Conservation (phyloP, 2,113 vertebrate species). For the Triplophysa rosa region DNA sequence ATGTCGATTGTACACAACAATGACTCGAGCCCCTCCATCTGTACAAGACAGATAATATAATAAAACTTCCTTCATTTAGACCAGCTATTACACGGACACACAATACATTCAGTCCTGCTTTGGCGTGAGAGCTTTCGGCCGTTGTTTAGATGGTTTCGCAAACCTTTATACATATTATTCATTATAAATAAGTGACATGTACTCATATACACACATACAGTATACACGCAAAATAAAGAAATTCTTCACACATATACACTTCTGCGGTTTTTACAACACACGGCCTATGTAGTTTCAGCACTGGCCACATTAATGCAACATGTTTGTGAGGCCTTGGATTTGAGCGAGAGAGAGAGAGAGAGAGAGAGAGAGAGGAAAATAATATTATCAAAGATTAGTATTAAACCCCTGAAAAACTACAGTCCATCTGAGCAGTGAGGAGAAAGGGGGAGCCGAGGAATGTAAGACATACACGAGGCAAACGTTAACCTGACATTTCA, state of each 20-base stretch:
- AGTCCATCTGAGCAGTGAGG: slow-evolving; percentile 56
- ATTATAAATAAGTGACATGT: slow-evolving; percentile 32
- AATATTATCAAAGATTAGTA: slow-evolving; percentile 50
- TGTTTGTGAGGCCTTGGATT: slow-evolving; percentile 30
- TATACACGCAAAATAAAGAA: not conserved
- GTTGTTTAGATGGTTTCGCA: slow-evolving; percentile 18
- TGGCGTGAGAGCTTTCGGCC: slow-evolving; percentile 22
- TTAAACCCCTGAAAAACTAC: slow-evolving; percentile 46
- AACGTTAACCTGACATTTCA: slow-evolving; percentile 10
- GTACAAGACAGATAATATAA: slow-evolving; percentile 25
- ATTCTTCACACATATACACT: slow-evolving; percentile 13
- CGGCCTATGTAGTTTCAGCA: not conserved
- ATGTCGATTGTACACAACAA: slow-evolving; percentile 11
- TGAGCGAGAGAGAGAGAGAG: not conserved
- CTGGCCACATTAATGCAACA: slow-evolving; percentile 31
- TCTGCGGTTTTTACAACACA: not conserved
- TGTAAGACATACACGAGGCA: slow-evolving; percentile 45
- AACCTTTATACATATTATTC: slow-evolving; percentile 24
- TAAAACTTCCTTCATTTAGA: slow-evolving; percentile 32
- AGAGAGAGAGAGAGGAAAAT: slow-evolving; percentile 6
- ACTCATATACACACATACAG: slow-evolving; percentile 20
- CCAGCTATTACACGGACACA: not conserved
- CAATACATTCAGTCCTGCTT: slow-evolving; percentile 40
- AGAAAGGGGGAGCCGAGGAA: slow-evolving; percentile 19
- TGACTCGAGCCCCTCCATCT: slow-evolving; percentile 22